phyloP scores from a whole-genome alignment of 2,113 vertebrate genomes.

The Cairina moschata region DNA sequence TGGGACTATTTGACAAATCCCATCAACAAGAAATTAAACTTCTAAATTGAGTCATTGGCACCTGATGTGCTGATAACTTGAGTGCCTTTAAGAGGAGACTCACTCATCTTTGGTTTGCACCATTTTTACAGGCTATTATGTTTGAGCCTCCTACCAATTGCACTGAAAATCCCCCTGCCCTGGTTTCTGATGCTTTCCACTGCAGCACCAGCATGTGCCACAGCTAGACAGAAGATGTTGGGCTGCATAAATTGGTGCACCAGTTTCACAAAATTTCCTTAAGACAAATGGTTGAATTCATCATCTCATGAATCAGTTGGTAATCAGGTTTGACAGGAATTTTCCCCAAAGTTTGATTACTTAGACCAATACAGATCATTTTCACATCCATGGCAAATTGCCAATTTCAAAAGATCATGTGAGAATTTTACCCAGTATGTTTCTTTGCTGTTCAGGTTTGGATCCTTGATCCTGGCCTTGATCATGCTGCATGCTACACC shows the following conservation, averaged over 20 bases:
- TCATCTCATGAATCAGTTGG: background rate
- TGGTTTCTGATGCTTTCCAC: background rate
- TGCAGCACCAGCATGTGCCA: background rate
- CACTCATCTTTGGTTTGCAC: constrained; percentile 1
- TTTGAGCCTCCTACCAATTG: background rate
- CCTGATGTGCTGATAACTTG: background rate
- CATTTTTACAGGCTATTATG: background rate
- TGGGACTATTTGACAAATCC: background rate
- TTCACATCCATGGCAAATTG: background rate
- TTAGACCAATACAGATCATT: background rate
- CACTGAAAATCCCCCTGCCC: background rate
- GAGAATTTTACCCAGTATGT: background rate
- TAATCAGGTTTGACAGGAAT: background rate
- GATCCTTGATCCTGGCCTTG: background rate
- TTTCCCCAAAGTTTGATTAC: background rate
- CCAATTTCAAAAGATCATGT: background rate
- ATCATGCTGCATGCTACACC: background rate
- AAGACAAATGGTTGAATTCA: background rate
- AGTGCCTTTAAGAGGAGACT: background rate
- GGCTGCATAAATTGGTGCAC: background rate
- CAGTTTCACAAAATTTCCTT: background rate
- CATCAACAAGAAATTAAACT: background rate
- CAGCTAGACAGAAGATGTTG: background rate
- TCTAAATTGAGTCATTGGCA: constrained; percentile 5
- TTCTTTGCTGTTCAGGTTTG: background rate